phyloP scores from a whole-genome alignment of 2,113 vertebrate species.

The Nycticryphes semicollaris region DNA sequence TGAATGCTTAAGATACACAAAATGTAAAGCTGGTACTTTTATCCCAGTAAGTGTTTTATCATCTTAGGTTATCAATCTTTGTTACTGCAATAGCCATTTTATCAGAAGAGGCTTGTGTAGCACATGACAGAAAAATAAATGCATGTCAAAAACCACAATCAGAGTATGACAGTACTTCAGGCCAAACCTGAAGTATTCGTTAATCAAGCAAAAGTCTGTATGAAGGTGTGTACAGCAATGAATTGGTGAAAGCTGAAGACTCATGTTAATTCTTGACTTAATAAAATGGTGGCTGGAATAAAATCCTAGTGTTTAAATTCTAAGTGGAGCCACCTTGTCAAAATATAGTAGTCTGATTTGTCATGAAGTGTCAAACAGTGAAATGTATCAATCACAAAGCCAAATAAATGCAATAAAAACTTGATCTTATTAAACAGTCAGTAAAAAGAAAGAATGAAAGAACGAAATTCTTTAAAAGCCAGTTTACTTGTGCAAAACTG shows the following conservation, averaged over 20 bases:
- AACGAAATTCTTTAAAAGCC: neutral
- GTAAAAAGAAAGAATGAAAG: neutral
- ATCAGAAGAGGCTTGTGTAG: conserved; percentile 19
- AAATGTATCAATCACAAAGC: neutral
- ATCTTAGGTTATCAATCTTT: neutral
- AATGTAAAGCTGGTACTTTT: neutral
- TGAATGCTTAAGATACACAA: neutral
- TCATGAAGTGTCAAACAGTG: neutral
- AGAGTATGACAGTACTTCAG: neutral
- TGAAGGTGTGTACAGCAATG: neutral
- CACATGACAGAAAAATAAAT: neutral
- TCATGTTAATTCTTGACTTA: neutral
- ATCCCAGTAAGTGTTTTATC: neutral
- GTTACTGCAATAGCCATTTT: neutral
- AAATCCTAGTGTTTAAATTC: neutral
- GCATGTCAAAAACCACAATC: neutral
- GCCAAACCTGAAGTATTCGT: neutral
- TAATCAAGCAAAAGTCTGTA: neutral
- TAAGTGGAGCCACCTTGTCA: neutral
- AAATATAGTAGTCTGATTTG: neutral
- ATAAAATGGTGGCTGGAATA: neutral
- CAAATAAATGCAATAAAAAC: neutral
- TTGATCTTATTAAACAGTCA: neutral
- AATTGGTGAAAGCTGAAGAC: conserved; percentile 2
- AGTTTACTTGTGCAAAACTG: neutral